A percentile compares a stretch with the other conserved stretches of the same genome.
phyloP scores from a whole-genome alignment of 2,797 vertebrate species.

The Sylvia borin region DNA sequence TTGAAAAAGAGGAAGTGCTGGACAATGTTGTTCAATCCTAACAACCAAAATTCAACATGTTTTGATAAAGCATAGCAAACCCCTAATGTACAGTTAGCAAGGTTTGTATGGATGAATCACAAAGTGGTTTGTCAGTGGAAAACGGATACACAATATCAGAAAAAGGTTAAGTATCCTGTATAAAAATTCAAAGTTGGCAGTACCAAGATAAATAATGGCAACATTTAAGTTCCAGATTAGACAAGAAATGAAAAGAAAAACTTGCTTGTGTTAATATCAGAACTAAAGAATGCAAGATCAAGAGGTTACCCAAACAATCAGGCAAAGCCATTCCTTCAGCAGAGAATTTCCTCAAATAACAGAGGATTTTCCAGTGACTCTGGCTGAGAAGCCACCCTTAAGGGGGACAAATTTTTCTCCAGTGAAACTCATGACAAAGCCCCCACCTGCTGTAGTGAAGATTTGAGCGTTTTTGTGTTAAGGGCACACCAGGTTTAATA shows the following conservation, averaged over 20 bases:
- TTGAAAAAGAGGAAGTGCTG: not conserved
- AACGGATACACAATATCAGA: not conserved
- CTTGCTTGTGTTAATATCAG: not conserved
- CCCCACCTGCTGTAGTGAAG: not conserved
- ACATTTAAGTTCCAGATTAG: not conserved
- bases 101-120: not conserved
- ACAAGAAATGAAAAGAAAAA: not conserved
- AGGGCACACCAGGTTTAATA: not conserved
- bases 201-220: not conserved
- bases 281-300: conserved; percentile 11
- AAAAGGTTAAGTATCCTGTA: not conserved
- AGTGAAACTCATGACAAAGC: not conserved
- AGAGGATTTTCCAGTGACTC: not conserved
- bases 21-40: not conserved
- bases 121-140: not conserved
- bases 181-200: not conserved
- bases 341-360: not conserved
- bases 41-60: not conserved
- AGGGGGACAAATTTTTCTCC: not conserved
- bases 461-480: not conserved
- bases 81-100: not conserved
- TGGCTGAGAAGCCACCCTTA: not conserved
- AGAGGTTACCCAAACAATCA: not conserved
- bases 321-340: not conserved
- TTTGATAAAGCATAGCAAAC: not conserved